A percentile compares a stretch with the other conserved stretches of the same genome.
Conservation (phyloP, 2,113 vertebrate genomes). For the Odocoileus virginianus region DNA sequence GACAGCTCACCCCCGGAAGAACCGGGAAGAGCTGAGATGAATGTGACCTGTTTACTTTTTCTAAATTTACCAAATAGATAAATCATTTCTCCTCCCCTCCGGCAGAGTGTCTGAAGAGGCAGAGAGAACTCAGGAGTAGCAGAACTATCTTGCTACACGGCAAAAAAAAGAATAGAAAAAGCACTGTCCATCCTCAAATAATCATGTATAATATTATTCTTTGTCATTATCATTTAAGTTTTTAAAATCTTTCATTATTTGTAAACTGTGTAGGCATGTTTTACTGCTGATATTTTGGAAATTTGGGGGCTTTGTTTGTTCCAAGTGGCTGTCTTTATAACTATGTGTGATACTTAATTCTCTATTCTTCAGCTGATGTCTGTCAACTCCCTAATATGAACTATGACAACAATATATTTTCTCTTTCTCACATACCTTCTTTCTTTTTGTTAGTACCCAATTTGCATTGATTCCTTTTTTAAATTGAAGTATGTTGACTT, state of each 20-base stretch:
- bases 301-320: not conserved
- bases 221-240: not conserved
- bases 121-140: not conserved
- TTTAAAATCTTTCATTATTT: not conserved
- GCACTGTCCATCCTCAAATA: not conserved
- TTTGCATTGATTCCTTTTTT: not conserved
- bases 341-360: not conserved
- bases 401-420: not conserved
- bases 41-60: not conserved
- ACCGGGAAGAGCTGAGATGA: not conserved
- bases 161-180: not conserved
- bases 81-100: not conserved
- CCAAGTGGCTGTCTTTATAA: not conserved
- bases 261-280: not conserved
- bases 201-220: not conserved
- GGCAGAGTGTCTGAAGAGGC: not conserved
- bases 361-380: not conserved
- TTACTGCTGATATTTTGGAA: not conserved
- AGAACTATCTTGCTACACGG: not conserved
- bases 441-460: not conserved
- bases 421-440: not conserved
- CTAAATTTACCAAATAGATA: not conserved
- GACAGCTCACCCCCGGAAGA: not conserved
- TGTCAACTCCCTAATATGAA: not conserved
- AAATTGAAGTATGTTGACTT: not conserved